Evolutionary conservation across 2,797 vertebrate species (phyloP).

Genomic region (Pteronotus mesoamericanus): DNA sequence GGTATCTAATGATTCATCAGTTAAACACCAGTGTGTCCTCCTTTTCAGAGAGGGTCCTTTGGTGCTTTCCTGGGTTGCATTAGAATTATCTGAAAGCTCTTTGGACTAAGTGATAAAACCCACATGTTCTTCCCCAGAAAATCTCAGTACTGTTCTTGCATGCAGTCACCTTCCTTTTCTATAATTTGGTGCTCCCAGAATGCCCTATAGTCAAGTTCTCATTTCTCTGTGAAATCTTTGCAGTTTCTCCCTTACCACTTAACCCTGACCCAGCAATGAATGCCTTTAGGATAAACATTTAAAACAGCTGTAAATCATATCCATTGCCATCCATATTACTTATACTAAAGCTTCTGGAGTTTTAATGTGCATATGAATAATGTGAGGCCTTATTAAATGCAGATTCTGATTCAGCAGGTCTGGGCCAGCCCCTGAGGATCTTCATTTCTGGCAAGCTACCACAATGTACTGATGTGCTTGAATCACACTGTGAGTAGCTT

Average conservation of each 20-base stretch:
- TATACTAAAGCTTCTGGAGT: neutral
- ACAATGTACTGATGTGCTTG: neutral
- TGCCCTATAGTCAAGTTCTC: neutral
- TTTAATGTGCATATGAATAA: neutral
- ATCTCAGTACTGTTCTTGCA: rapidly evolving
- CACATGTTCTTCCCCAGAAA: neutral
- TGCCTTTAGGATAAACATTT: neutral
- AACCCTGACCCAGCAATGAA: neutral
- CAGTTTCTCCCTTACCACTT: neutral
- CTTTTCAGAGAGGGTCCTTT: neutral
- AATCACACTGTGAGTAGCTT: neutral
- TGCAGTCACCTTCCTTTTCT: neutral
- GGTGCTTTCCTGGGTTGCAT: neutral
- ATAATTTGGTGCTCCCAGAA: neutral
- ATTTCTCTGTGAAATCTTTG: neutral
- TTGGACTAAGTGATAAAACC: neutral
- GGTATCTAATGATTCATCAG: neutral
- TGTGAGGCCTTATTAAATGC: neutral
- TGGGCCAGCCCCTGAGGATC: rapidly evolving
- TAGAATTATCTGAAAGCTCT: neutral
- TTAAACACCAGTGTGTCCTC: neutral
- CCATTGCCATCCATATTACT: neutral
- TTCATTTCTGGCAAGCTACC: neutral
- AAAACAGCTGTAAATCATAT: neutral
- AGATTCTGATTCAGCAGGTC: neutral